Evolutionary conservation across 2,888 invertebrate species (phyloP).

Genomic region (Ypsolopha scabrella): DNA sequence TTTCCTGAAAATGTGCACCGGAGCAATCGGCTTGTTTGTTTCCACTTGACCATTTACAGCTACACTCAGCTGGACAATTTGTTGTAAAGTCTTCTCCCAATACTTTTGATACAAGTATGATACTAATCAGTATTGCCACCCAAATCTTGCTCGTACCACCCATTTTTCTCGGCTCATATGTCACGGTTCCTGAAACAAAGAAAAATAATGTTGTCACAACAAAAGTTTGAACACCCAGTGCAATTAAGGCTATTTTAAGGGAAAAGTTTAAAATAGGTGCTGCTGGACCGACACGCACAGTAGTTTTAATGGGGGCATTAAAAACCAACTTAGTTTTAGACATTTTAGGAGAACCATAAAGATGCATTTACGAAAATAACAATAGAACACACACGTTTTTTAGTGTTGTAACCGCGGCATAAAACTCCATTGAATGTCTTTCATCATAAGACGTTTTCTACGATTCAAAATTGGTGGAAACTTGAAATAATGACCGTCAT

Average conservation of each 20-base stretch:
- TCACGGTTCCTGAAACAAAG: slow-evolving; percentile 46
- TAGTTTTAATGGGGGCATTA: slow-evolving; percentile 34
- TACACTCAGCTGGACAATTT: slow-evolving; percentile 77
- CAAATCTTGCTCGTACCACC: slow-evolving; percentile 26
- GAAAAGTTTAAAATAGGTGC: slow-evolving; percentile 29
- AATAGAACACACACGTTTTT: not conserved
- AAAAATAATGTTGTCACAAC: slow-evolving; percentile 13
- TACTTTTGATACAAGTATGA: slow-evolving; percentile 25
- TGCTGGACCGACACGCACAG: slow-evolving; percentile 26
- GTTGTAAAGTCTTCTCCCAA: slow-evolving; percentile 64
- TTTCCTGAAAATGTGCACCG: slow-evolving; percentile 71
- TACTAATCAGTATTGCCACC: slow-evolving; percentile 27
- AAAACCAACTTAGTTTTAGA: slow-evolving; percentile 8
- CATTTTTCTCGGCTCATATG: slow-evolving; percentile 29
- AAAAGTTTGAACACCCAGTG: slow-evolving; percentile 1
- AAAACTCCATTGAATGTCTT: too few species aligned
- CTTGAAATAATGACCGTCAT: too few species aligned
- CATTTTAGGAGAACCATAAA: slow-evolving; percentile 1
- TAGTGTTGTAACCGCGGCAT: not conserved
- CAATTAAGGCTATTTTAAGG: slow-evolving; percentile 19
- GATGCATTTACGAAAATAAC: not conserved
- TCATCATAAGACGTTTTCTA: too few species aligned
- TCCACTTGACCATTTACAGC: slow-evolving; percentile 88
- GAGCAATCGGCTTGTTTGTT: slow-evolving; percentile 88
- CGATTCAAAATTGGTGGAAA: too few species aligned